Evolutionary conservation across 2,888 invertebrate species (phyloP), one percentile per base, ranked within the genome.

Genomic region (Scrobipalpa atriplicella): DNA sequence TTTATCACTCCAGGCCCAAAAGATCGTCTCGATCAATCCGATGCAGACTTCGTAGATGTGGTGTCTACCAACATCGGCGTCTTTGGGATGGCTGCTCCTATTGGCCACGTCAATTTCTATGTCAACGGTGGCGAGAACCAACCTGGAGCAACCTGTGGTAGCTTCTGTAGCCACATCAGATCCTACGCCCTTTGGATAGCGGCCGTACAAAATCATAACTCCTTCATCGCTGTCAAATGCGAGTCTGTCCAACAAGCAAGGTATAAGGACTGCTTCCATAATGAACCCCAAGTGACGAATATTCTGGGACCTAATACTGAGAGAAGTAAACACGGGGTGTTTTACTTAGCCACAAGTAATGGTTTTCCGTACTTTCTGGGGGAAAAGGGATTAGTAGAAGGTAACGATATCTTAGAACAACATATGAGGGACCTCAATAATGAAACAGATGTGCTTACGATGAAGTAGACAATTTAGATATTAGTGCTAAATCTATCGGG

Each of bases 91-190:
- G 87, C 88, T 0, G 83, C 85, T 0, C 87, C 90, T 0, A 72
- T 87, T 0, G 90, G 87, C 0, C 89, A 90, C 71, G 79, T 86
- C 0, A 86, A 86, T 65, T 87, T 84, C 67, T 90, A 89, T 67
- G 84, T 90, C 2, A 90, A 90, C 29, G 90, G 90, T 0, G 90
- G 90, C 0, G 90, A 89, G 66, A 84, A 71, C 61, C 86, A 86
- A 67, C 81, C 85, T 0, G 82, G 80, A 0, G 81, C 18, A 2
- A 81, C 0, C 5, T 79, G 0, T 80, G 77, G 78, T 18, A 69
- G 74, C 0, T 0, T 83, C 0, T 86, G 86, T 63, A 85, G 86
- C 62, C 86, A 86, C 66, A 60, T 81, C 0, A 71, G 82, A 10
- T 69, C 82, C 0, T 81, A 71, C 16, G 76, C 77, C 0, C 2